Evolutionary conservation across 2,888 invertebrate genomes (phyloP), one percentile per base, ranked within the genome.

Genomic region (Agonum fuliginosum): DNA sequence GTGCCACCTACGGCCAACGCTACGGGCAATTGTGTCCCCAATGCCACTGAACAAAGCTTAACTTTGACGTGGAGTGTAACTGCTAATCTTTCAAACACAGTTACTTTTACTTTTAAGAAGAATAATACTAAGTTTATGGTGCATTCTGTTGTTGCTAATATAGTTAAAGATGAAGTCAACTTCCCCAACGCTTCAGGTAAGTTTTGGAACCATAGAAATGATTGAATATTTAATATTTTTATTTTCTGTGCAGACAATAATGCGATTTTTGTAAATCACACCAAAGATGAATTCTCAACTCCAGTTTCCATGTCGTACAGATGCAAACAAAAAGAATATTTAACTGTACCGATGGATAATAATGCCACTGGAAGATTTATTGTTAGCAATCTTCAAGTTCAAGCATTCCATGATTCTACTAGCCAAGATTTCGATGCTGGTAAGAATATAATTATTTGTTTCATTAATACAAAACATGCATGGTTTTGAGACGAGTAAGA

Each of bases 251-350:
- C 86, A 80, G 67, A 82, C 72, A 84, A 87, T 78, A 83, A 85
- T 81, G 83, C 85, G 0, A 72, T 91, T 3, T 30, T 85, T 86
- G 62, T 82, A 78, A 83, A 86, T 62, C 91, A 92, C 83, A 86
- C 86, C 8, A 84, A 85, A 6, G 81, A 85, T 1, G 89, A 89
- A 79, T 94, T 94, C 86, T 84, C 85, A 79, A 90, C 91, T 0
- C 91, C 91, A 0, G 81, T 91, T 37, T 87, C 88, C 46, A 91
- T 92, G 82, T 95, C 95, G 0, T 95, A 95, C 87, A 91, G 92
- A 82, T 95, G 95, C 87, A 85, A 88, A 27, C 89, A 90, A 69
- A 84, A 89, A 69, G 91, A 93, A 80, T 85, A 10, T 84, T 94
- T 34, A 89, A 90, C 83, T 86, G 93, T 83, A 89, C 89, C 4